Base-by-base conservation (phyloP, 2,888 invertebrate genomes). In the Oscheius myriophilus region DNA sequence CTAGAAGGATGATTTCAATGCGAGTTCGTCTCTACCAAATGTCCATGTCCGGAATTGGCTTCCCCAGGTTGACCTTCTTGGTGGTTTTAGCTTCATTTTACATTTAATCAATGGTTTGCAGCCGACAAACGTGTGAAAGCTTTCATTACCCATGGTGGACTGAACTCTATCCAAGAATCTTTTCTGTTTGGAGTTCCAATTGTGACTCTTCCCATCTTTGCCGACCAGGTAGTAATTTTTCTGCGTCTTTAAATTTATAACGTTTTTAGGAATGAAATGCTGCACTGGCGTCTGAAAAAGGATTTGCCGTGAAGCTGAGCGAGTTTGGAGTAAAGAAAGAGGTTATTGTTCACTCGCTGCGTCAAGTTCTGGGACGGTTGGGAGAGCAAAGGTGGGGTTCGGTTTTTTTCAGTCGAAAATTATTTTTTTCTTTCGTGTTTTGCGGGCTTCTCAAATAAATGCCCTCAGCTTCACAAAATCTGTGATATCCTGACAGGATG, bases 91-190 rank as follows among this genome's bases (percentile, higher is more conserved):
- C n/a, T n/a, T 67, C 67, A 9, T 14, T 21, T 53, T 16, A 1
- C 11, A 11, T 41, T 71, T 26, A 41, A 67, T 67, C n/a, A n/a
- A n/a, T n/a, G n/a, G n/a, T n/a, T n/a, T n/a, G n/a, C n/a, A n/a
- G n/a, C 72, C 21, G 69, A 72, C 39, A n/a, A 18, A 11, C 59
- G 72, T 33, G 26, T 72, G 18, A 72, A 72, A 64, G 65, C 23
- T n/a, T 71, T 71, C 51, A 65, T 71, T 18, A 71, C 71, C 7
- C 71, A 71, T 46, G 42, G 71, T 43, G 71, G 71, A 33, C 69
- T 71, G 65, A 71, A 71, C 53, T 71, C 71, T 6, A 57, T 72
- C 9, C 65, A 61, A 39, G 72, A 72, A 52, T n/a, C 72, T 1
- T 26, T 72, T 1, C 57, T 33, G 9, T 72, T 69, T 49, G 72